phyloP scores from a whole-genome alignment of 2,797 vertebrate genomes.

The Megalops cyprinoides region DNA sequence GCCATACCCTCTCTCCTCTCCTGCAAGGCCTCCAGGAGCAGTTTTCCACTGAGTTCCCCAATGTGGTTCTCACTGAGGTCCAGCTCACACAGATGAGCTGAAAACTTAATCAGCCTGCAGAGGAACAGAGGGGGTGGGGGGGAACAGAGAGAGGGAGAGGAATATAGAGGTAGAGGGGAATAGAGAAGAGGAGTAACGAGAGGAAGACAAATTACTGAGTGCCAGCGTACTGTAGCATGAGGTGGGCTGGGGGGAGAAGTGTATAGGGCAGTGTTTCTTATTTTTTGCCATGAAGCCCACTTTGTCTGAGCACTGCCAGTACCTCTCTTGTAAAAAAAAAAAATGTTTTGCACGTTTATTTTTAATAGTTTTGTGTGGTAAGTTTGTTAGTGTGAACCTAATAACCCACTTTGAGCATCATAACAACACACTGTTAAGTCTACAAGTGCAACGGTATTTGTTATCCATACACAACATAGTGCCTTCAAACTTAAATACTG shows the following conservation, averaged over 20 bases:
- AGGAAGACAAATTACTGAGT: too few species aligned
- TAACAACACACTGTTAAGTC: too few species aligned
- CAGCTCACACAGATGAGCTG: constrained; percentile 57
- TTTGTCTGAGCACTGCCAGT: background rate
- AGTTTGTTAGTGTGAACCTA: too few species aligned
- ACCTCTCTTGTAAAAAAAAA: background rate
- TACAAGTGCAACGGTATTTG: too few species aligned
- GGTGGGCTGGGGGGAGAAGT: background rate
- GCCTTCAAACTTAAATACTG: too few species aligned
- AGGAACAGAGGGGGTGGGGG: constrained; percentile 32
- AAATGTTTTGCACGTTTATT: background rate
- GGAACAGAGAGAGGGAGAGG: background rate
- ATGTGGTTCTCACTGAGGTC: constrained; percentile 60
- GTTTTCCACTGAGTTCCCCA: constrained; percentile 53
- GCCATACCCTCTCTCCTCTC: constrained; percentile 53
- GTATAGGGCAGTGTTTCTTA: background rate
- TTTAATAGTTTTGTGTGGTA: background rate
- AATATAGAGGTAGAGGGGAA: background rate
- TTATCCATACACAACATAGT: too few species aligned
- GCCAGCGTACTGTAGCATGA: background rate
- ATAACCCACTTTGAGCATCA: too few species aligned
- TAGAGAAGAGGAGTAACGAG: background rate
- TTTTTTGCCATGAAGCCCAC: background rate
- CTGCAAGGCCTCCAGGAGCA: constrained; percentile 54
- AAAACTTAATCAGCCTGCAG: constrained; percentile 59